Base-by-base conservation (phyloP, 2,113 vertebrate genomes). In the Nycticryphes semicollaris region DNA sequence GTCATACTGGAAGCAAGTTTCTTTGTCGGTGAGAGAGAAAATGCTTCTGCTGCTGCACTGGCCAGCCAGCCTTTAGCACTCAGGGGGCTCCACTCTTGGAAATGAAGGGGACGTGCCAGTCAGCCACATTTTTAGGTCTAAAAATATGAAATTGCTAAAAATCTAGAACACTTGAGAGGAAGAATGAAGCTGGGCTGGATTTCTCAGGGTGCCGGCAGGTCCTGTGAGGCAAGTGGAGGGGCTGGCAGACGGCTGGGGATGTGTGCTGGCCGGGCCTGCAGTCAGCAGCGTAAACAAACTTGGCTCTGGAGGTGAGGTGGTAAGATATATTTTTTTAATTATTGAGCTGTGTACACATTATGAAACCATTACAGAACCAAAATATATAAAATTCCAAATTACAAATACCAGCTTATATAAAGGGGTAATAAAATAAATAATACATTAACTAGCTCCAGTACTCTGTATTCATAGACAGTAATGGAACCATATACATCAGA, bases 371-470 rank as follows among this genome's bases (percentile, higher is more conserved):
- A 97, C 41, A 86, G 96, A 95, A 92, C 86, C 84, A 86, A 97
- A 94, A 95, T 92, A 94, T 84, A 94, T 90, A 96, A 97, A 95
- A 97, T 67, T 92, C 93, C 78, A 87, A 96, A 95, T 97, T 94
- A 97, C 86, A 96, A 97, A 97, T 78, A 95, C 81, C 87, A 89
- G 90, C 96, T 94, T 96, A 97, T 96, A 97, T 93, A 93, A 95
- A 94, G 67, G 94, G 73, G 95, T 93, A 97, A 98, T 98, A 96
- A 98, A 97, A 97, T 98, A 98, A 98, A 98, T 98, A 97, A 97
- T 95, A 92, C 95, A 97, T 96, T 97, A 98, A 98, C 50, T 89
- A 98, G 97, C 90, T 64, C 20, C 69, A 67, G 72, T 25, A 47
- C 83, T 94, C 78, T 25, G 28, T 74, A 94, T 93, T 95, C 90